Base-by-base conservation (phyloP, 2,888 invertebrate species). In the Lithosia quadra region DNA sequence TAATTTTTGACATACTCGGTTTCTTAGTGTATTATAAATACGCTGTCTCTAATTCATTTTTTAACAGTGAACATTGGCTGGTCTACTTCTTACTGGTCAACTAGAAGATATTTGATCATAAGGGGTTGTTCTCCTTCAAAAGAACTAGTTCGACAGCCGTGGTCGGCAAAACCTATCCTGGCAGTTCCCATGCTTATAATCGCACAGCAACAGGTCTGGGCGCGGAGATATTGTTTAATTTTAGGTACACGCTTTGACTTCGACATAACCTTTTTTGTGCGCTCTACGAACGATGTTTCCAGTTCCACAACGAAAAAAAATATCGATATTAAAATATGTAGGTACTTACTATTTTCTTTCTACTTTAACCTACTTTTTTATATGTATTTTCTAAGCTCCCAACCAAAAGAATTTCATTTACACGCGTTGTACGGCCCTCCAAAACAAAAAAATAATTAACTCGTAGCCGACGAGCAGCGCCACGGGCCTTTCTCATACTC, bases 401-500 rank as follows among this genome's bases (percentile, higher is more conserved):
- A 34, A 34, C 34, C 10, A 34, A 34, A 10, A 39, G 39, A 15
- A 39, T 39, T 15, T 53, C 22, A 63, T 8, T 36, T n/a, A 53
- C 49, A n/a, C n/a, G n/a, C 49, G 9, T 49, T n/a, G 9, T 49
- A 49, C 18, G 28, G 28, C 9, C 18, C 5, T 49, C n/a, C n/a
- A n/a, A n/a, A n/a, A n/a, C n/a, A n/a, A n/a, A n/a, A n/a, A n/a
- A n/a, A n/a, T n/a, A n/a, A n/a, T n/a, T n/a, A n/a, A n/a, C n/a
- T n/a, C n/a, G n/a, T n/a, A n/a, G 21, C 24, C n/a, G 13, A 21
- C 55, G 67, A 18, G 69, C 65, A 60, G 1, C 43, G 39, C 56
- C 68, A 68, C 65, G 63, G 34, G 43, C 53, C 63, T 39, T 57
- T 56, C 58, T 63, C 55, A 59, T 63, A 62, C 36, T 65, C 36